Percentiles rank a stretch among this genome's conserved stretches.
Conservation (phyloP, 2,113 vertebrate species). For the Oreochromis spilurus region DNA sequence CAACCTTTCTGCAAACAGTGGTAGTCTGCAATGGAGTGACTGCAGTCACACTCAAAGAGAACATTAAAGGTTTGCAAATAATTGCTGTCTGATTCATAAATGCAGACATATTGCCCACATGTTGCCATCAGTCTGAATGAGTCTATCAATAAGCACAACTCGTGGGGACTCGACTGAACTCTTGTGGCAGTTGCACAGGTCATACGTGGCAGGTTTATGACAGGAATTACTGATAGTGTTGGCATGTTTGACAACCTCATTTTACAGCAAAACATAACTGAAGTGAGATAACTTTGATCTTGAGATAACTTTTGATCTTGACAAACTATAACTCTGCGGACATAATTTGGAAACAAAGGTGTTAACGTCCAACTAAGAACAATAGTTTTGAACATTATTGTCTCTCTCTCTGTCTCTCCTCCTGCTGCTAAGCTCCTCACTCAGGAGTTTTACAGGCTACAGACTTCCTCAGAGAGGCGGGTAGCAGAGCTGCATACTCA, state of each 20-base stretch:
- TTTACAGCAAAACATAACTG: not conserved
- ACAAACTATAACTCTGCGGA: not conserved
- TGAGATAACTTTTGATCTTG: no score
- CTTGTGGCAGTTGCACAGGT: not conserved
- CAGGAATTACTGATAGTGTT: not conserved
- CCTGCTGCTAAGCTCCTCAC: constrained; percentile 78
- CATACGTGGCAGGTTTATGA: not conserved
- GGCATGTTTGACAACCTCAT: not conserved
- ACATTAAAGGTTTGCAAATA: no score
- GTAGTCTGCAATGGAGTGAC: no score
- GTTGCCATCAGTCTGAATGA: not conserved
- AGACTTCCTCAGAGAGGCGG: constrained; percentile 87
- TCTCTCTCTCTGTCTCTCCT: not conserved
- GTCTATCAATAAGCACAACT: not conserved
- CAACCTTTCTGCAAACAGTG: no score
- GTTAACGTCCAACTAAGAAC: not conserved
- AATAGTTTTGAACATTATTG: not conserved
- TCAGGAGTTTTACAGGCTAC: constrained; percentile 94
- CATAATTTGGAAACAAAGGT: not conserved
- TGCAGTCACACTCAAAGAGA: no score
- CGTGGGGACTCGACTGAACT: not conserved
- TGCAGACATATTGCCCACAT: not conserved
- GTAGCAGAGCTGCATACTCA: constrained; percentile 84
- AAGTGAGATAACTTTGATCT: not conserved
- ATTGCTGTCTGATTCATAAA: no score